A percentile compares a stretch with the other conserved stretches of the same genome.
Evolutionary conservation across 2,888 invertebrate species (phyloP).

Genomic region (Calameuta idolon): DNA sequence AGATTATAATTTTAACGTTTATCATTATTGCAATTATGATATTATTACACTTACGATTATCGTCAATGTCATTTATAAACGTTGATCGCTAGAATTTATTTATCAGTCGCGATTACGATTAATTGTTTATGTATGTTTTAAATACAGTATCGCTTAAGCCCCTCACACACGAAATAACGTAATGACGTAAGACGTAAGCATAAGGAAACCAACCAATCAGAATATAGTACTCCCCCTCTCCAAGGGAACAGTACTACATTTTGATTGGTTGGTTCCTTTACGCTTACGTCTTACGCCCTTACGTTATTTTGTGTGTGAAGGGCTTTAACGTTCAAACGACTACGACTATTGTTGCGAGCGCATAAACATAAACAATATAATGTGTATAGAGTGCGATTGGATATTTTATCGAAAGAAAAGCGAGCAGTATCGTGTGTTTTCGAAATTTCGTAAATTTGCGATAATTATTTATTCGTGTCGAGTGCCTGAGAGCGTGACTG

Average conservation of each 20-base stretch:
- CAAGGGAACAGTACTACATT: no score
- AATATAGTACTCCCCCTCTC: no score
- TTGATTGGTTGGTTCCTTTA: no score
- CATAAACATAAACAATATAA: slow-evolving; percentile 24
- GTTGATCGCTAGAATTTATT: background rate
- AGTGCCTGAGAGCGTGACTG: background rate
- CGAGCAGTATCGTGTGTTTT: background rate
- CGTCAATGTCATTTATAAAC: background rate
- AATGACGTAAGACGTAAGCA: no score
- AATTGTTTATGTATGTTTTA: slow-evolving; percentile 5
- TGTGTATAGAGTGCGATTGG: slow-evolving; percentile 11
- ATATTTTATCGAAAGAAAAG: slow-evolving; percentile 3
- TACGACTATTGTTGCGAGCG: slow-evolving; percentile 10
- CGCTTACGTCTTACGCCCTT: no score
- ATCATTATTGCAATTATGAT: background rate
- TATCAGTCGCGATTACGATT: slow-evolving; percentile 3
- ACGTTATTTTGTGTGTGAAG: no score
- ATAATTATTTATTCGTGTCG: background rate
- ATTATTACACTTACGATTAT: slow-evolving; percentile 9
- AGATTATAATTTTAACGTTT: slow-evolving; percentile 3
- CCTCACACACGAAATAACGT: no score
- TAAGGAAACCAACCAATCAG: no score
- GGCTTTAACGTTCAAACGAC: background rate
- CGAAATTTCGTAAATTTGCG: background rate
- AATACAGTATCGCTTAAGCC: background rate